Base-by-base conservation (phyloP, 2,113 vertebrate genomes). In the Sapayoa aenigma region DNA sequence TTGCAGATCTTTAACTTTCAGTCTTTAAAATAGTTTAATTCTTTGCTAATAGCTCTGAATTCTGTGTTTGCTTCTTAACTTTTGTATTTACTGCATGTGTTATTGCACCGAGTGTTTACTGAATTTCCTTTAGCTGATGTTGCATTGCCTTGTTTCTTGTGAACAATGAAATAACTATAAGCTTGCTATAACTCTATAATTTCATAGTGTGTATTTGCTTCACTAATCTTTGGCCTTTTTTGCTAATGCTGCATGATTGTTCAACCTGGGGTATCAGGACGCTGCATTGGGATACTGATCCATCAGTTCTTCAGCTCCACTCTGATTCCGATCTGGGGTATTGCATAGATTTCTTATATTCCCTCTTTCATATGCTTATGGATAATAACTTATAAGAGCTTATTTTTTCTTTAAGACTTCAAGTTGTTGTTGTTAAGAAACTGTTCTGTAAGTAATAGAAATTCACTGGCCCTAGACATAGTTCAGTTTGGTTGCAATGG, bases 271-370 rank as follows among this genome's bases (percentile, higher is more conserved):
- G 89, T 97, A 98, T 98, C 98, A 99, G 99, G 99, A 99, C 99
- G 98, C 99, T 99, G 98, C 99, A 99, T 96, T 99, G 99, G 99
- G 99, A 99, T 98, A 99, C 99, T 99, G 99, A 99, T 98, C 99
- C 99, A 95, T 99, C 99, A 97, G 98, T 99, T 98, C 98, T 99
- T 97, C 99, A 99, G 98, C 99, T 99, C 98, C 99, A 99, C 98
- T 99, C 99, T 99, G 99, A 99, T 98, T 99, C 99, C 98, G 99
- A 99, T 98, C 98, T 99, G 98, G 99, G 99, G 99, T 99, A 99
- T 98, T 99, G 98, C 98, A 99, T 98, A 98, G 98, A 98, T 98
- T 99, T 99, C 98, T 98, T 99, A 98, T 97, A 97, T 98, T 98
- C 97, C 95, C 94, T 99, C 97, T 98, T 98, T 97, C 97, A 88